Percentiles rank a stretch among this genome's conserved stretches.
These are phyloP conservation scores for Protonibea diacanthus DNA, from an alignment of 2,797 vertebrate genomes.

Conservation along the genomic window DNA sequence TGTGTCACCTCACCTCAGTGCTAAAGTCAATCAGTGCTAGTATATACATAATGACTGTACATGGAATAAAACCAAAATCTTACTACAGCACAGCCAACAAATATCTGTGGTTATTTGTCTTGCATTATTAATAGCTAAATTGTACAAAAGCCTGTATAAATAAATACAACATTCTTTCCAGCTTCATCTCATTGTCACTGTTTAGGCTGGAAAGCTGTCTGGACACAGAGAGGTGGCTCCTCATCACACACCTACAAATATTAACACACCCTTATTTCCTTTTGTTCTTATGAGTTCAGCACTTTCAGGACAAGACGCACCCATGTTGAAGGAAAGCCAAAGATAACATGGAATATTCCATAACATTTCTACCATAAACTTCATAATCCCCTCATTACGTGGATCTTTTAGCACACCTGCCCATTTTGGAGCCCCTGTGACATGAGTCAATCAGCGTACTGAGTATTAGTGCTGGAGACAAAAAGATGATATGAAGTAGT, in stretches of 20 bases:
- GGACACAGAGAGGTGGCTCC: neutral
- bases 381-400: neutral
- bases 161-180: neutral
- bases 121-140: neutral
- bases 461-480: neutral
- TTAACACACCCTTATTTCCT: constrained; percentile 50
- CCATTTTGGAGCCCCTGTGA: neutral
- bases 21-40: neutral
- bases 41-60: neutral
- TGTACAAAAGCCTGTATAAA: neutral
- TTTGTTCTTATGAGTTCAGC: constrained; percentile 34
- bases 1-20: neutral
- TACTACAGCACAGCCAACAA: neutral
- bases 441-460: constrained; percentile 6
- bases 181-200: neutral
- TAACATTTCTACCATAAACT: constrained; percentile 15
- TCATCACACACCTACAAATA: constrained; percentile 11
- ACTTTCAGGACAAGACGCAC: constrained; percentile 43
- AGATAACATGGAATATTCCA: constrained; percentile 49
- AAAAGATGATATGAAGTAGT: neutral
- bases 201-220: neutral
- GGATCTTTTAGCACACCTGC: neutral
- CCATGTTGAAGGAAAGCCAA: constrained; percentile 40
- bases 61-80: neutral
- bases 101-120: neutral